phyloP scores from a whole-genome alignment of 2,888 invertebrate species.

The Cataglyphis albicans region DNA sequence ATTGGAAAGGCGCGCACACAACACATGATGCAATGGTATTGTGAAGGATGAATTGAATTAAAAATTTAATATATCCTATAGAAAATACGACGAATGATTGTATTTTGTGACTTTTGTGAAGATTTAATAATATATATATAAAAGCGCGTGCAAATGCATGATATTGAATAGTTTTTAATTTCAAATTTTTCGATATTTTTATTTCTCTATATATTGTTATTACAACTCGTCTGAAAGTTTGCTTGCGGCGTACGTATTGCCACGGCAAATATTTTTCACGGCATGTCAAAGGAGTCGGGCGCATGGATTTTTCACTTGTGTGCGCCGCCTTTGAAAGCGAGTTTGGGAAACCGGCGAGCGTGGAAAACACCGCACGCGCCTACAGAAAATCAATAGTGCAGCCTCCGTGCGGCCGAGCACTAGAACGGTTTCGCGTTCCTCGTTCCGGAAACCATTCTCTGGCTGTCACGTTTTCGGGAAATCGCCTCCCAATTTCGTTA shows the following conservation, averaged over 20 bases:
- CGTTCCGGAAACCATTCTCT: constrained; percentile 55
- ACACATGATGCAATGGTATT: neutral
- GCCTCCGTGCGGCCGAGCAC: constrained; percentile 64
- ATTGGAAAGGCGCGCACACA: neutral
- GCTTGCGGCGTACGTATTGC: neutral
- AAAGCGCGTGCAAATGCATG: neutral
- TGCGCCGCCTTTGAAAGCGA: constrained; percentile 66
- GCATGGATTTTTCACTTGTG: constrained; percentile 21
- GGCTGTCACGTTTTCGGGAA: constrained; percentile 47
- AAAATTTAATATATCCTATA: neutral
- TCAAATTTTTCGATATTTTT: neutral
- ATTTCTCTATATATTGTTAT: neutral
- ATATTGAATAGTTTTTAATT: neutral
- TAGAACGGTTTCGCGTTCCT: constrained; percentile 61
- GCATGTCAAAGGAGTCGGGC: constrained; percentile 23
- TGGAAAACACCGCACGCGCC: constrained; percentile 76
- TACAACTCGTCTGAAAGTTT: neutral
- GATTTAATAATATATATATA: neutral
- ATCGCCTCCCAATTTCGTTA: constrained; percentile 29
- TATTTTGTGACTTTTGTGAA: neutral
- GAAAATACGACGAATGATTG: neutral
- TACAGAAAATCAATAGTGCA: constrained; percentile 76
- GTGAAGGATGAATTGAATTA: neutral
- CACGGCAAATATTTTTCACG: constrained; percentile 37
- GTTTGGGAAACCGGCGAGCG: constrained; percentile 60